phyloP scores from a whole-genome alignment of 2,113 vertebrate species.

The Brienomyrus longianalis region DNA sequence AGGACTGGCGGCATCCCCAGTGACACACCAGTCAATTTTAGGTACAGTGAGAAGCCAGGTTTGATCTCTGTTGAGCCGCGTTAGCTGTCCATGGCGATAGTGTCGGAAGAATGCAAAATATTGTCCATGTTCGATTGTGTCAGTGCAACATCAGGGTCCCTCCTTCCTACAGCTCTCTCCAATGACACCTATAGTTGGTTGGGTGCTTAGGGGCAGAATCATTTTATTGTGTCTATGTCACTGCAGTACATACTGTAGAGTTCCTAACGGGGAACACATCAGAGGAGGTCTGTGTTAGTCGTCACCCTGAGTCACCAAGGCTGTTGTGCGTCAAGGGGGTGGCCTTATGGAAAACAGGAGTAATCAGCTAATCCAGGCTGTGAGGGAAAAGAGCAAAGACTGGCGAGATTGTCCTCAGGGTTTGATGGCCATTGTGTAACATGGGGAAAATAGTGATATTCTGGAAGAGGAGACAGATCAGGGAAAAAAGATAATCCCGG shows the following conservation, averaged over 20 bases:
- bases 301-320: background rate
- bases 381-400: slow-evolving; percentile 16
- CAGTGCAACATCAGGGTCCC: background rate
- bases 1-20: background rate
- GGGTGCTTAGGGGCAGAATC: background rate
- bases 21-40: background rate
- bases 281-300: background rate
- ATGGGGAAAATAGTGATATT: background rate
- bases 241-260: background rate
- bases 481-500: background rate
- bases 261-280: background rate
- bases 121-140: background rate
- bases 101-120: background rate
- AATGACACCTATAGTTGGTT: background rate
- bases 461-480: background rate
- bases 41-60: background rate
- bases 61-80: background rate
- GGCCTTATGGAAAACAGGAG: background rate
- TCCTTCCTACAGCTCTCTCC: background rate
- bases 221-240: background rate
- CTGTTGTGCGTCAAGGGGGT: background rate
- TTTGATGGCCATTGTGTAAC: background rate
- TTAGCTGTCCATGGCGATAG: background rate
- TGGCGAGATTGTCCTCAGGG: background rate
- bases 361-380: slow-evolving; percentile 25